A percentile compares a stretch with the other conserved stretches of the same genome.
phyloP scores from a whole-genome alignment of 2,888 invertebrate genomes.

The Drosophila stalkeri region DNA sequence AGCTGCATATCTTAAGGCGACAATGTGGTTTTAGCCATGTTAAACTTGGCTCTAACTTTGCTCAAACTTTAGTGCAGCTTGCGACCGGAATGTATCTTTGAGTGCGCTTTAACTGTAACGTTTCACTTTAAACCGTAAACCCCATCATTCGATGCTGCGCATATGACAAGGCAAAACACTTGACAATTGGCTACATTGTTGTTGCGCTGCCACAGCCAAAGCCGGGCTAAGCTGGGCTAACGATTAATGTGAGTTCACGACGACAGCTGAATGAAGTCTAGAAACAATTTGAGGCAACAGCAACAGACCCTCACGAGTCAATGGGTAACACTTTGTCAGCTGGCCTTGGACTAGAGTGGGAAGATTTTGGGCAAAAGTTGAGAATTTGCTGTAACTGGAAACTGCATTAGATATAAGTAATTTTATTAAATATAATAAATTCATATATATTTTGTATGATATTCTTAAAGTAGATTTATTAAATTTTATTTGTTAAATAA shows the following conservation, averaged over 20 bases:
- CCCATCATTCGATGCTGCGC: constrained; percentile 6
- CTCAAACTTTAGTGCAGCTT: neutral
- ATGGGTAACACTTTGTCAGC: neutral
- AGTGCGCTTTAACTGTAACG: neutral
- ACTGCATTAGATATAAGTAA: no score
- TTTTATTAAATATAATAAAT: no score
- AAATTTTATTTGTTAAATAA: no score
- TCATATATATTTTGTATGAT: no score
- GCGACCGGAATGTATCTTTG: neutral
- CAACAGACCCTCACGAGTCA: neutral
- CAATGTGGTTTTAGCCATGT: constrained; percentile 2
- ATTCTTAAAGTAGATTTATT: no score
- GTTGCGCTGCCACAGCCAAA: constrained; percentile 3
- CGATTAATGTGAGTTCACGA: constrained; percentile 15
- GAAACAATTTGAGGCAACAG: neutral
- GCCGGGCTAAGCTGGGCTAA: constrained; percentile 5
- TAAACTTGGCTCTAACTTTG: neutral
- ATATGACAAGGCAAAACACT: constrained; percentile 12
- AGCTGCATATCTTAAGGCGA: neutral
- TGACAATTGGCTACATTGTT: constrained; percentile 22
- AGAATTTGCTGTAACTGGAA: no score
- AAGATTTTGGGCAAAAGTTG: no score
- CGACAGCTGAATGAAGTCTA: constrained; percentile 8
- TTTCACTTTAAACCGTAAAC: constrained; percentile 22
- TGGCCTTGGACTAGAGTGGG: neutral